Conservation (phyloP, 2,797 vertebrate species). For the Eulemur mongoz region DNA sequence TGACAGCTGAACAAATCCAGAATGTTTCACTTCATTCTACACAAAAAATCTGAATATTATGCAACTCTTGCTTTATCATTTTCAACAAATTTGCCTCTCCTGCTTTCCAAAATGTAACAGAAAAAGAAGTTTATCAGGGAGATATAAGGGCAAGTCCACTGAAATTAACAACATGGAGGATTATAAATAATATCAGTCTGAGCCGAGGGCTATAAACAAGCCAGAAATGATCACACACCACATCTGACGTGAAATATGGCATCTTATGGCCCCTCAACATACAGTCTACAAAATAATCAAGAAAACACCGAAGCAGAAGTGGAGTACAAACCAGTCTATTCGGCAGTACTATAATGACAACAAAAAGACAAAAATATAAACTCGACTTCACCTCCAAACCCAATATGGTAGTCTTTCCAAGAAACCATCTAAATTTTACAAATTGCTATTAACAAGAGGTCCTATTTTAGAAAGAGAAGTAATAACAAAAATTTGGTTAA, state of each 20-base stretch:
- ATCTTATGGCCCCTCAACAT: background rate
- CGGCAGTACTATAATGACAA: fast-evolving
- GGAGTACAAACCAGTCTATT: fast-evolving
- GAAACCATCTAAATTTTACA: background rate
- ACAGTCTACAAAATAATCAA: background rate
- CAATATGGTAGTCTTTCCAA: background rate
- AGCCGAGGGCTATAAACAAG: background rate
- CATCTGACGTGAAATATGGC: background rate
- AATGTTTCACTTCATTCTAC: background rate
- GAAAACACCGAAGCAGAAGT: background rate
- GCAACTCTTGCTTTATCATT: background rate
- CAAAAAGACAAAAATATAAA: background rate
- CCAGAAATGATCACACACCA: fast-evolving
- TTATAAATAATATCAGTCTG: background rate
- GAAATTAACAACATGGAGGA: background rate
- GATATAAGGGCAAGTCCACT: background rate
- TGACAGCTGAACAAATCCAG: background rate
- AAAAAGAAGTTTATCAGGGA: background rate
- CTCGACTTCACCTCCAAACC: background rate
- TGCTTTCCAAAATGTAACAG: background rate
- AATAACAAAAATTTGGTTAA: background rate
- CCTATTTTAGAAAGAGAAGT: background rate
- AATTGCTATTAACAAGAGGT: background rate
- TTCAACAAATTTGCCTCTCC: background rate
- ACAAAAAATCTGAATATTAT: background rate